Conservation (phyloP, 2,888 invertebrate species). For the Stegophylla sp. region DNA sequence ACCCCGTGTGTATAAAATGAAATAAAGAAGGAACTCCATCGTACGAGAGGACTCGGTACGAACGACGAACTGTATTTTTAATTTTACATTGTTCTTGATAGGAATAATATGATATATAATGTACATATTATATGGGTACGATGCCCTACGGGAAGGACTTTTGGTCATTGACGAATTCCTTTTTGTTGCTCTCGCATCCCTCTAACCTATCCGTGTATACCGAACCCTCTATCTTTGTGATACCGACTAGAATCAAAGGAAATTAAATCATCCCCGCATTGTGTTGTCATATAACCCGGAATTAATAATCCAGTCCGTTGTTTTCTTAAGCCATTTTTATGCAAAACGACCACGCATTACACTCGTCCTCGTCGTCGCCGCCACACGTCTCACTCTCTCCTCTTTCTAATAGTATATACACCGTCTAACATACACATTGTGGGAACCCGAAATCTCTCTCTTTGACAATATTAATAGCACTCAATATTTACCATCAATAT, state of each 20-base stretch:
- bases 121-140: neutral
- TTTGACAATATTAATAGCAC: conserved; percentile 58
- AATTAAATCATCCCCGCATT: conserved; percentile 43
- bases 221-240: neutral
- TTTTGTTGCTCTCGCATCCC: neutral
- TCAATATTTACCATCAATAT: conserved; percentile 59
- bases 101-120: conserved; percentile 8
- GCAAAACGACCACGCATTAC: conserved; percentile 36
- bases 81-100: conserved; percentile 51
- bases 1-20: conserved; percentile 9
- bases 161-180: conserved; percentile 39
- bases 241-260: conserved; percentile 47
- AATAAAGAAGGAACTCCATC: neutral
- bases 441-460: conserved; percentile 48
- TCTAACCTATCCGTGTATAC: neutral
- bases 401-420: neutral
- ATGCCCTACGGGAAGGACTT: conserved; percentile 24
- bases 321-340: conserved; percentile 58
- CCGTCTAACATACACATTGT: conserved; percentile 32
- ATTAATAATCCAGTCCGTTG: conserved; percentile 55
- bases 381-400: neutral
- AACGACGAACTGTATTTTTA: conserved; percentile 32
- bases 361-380: conserved; percentile 22
- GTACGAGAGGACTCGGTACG: neutral
- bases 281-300: conserved; percentile 8